These are phyloP conservation scores for Thymallus thymallus DNA, from an alignment of 2,113 vertebrate species.

Conservation along the genomic window DNA sequence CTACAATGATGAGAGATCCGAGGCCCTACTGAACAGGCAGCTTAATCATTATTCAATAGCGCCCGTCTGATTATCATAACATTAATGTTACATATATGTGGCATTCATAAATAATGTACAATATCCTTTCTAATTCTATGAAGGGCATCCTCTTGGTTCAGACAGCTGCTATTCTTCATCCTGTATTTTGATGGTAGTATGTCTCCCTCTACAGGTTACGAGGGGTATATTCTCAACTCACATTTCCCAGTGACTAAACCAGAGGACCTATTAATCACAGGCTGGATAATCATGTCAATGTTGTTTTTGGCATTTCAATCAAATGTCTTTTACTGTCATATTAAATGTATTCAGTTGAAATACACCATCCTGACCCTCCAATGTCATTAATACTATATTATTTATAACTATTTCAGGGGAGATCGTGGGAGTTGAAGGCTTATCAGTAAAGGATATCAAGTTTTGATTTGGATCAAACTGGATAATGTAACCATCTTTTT, in stretches of 20 bases:
- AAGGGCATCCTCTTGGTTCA: constrained; percentile 23
- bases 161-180: constrained; percentile 25
- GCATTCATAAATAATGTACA: constrained; percentile 36
- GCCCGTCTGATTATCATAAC: constrained; percentile 36
- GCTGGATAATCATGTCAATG: constrained; percentile 54
- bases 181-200: constrained; percentile 48
- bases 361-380: too few species aligned
- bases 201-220: constrained; percentile 72
- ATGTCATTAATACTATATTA: too few species aligned
- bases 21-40: constrained; percentile 28
- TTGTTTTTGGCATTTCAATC: constrained; percentile 44
- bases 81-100: constrained; percentile 21
- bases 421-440: too few species aligned
- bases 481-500: neutral
- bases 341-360: constrained; percentile 44
- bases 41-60: constrained; percentile 46
- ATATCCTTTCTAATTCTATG: constrained; percentile 40
- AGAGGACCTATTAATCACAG: neutral
- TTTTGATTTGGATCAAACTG: neutral
- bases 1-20: constrained; percentile 31
- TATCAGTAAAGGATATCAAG: too few species aligned
- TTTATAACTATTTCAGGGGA: too few species aligned
- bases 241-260: constrained; percentile 16
- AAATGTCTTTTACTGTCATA: constrained; percentile 1
- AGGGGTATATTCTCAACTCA: constrained; percentile 38